Conservation (phyloP, 2,797 vertebrate genomes). For the Galago senegalensis region DNA sequence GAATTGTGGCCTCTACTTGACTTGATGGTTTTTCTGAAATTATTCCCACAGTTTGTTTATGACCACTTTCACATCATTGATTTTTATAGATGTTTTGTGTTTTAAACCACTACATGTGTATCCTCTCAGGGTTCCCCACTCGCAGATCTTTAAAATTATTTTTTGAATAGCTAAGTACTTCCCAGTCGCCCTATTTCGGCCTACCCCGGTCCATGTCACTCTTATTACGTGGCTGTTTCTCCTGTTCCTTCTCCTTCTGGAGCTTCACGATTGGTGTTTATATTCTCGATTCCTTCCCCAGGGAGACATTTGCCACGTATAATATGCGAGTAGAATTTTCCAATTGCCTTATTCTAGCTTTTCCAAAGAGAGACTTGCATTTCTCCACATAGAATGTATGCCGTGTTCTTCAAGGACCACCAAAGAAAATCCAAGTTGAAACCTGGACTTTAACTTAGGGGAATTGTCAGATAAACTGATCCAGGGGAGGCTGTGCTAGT, state of each 20-base stretch:
- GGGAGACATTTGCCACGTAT: slow-evolving; percentile 27
- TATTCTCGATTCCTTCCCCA: not conserved
- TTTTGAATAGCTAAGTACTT: slow-evolving; percentile 53
- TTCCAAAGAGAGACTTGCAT: not conserved
- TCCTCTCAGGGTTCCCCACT: not conserved
- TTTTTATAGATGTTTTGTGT: slow-evolving; percentile 24
- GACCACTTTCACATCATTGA: slow-evolving; percentile 64
- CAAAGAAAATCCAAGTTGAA: slow-evolving; percentile 38
- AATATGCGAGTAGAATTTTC: slow-evolving; percentile 53
- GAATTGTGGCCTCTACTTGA: slow-evolving; percentile 37
- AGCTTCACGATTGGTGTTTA: not conserved
- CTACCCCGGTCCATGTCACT: not conserved
- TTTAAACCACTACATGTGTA: not conserved
- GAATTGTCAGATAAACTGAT: not conserved
- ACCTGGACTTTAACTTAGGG: not conserved
- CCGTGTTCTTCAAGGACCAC: not conserved
- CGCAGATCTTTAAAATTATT: slow-evolving; percentile 54
- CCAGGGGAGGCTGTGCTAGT: not conserved
- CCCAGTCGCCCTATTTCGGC: slow-evolving; percentile 40
- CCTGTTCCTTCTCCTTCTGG: not conserved
- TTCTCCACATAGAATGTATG: not conserved
- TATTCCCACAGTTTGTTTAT: slow-evolving; percentile 54
- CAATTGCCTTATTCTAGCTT: not conserved
- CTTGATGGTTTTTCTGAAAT: slow-evolving; percentile 53
- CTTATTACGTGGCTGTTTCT: not conserved